Conservation (phyloP, 2,888 invertebrate species). For the Microplitis deprimator region DNA sequence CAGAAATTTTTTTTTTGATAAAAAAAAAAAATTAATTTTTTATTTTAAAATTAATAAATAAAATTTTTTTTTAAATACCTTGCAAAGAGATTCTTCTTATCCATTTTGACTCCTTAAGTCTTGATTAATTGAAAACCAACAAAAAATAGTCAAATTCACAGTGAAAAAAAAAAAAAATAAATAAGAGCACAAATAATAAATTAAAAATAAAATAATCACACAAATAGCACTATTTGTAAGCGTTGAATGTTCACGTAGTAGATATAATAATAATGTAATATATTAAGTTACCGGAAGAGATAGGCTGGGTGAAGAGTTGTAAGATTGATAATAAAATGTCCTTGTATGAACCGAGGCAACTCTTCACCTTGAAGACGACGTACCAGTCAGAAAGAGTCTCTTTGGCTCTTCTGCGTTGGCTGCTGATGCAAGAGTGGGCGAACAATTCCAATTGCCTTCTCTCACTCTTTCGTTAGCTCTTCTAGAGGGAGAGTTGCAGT, state of each 20-base stretch:
- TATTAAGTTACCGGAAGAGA: not conserved
- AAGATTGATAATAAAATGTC: constrained; percentile 13
- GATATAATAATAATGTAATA: not conserved
- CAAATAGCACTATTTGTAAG: not conserved
- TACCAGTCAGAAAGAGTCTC: not conserved
- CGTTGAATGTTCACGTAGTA: not conserved
- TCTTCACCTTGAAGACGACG: constrained; percentile 17
- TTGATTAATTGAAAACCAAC: not conserved
- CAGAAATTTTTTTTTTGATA: not conserved
- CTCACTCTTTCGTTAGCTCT: constrained; percentile 22
- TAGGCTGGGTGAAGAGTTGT: constrained; percentile 17
- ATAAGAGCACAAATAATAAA: not conserved
- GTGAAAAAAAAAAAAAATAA: constrained; percentile 10
- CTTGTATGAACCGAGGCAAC: not conserved
- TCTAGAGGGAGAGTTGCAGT: constrained; percentile 31
- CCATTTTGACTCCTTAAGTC: constrained; percentile 8
- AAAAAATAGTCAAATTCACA: constrained; percentile 3
- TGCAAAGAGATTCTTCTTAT: constrained; percentile 20
- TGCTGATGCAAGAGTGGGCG: constrained; percentile 48
- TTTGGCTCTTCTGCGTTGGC: constrained; percentile 23
- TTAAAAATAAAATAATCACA: not conserved
- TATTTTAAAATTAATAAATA: too few relatives aligned
- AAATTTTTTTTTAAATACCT: not conserved
- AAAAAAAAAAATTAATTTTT: not conserved
- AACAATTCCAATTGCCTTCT: constrained; percentile 29